A percentile compares a stretch with the other conserved stretches of the same genome.
Evolutionary conservation across 2,797 vertebrate species (phyloP).

Genomic region (Odontamblyopus rebecca): DNA sequence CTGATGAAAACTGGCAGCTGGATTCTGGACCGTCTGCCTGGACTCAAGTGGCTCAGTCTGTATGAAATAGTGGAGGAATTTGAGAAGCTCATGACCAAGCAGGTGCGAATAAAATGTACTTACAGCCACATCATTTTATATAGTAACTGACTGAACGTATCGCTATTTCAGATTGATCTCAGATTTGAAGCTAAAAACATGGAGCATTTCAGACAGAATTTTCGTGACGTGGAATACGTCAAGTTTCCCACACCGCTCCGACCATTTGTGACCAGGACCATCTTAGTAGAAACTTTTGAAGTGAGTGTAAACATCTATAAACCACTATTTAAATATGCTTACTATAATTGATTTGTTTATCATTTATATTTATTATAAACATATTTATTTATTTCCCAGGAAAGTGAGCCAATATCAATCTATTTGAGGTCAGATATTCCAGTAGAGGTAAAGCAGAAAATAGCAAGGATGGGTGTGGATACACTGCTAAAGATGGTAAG

Average conservation of each 20-base stretch:
- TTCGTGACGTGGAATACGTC: slow-evolving; percentile 83
- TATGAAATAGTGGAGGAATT: slow-evolving; percentile 91
- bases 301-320: slow-evolving; percentile 66
- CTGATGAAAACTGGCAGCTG: slow-evolving; percentile 88
- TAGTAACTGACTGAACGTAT: not conserved
- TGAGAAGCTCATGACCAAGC: slow-evolving; percentile 94
- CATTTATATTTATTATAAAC: no score
- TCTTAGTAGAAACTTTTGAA: slow-evolving; percentile 94
- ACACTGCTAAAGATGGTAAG: slow-evolving; percentile 97
- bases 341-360: not conserved
- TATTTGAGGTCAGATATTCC: slow-evolving; percentile 81
- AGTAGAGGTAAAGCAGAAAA: slow-evolving; percentile 80
- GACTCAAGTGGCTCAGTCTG: slow-evolving; percentile 92
- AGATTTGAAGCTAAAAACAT: slow-evolving; percentile 91
- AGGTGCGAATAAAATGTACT: slow-evolving; percentile 72
- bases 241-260: slow-evolving; percentile 89
- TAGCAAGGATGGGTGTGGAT: slow-evolving; percentile 89
- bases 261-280: slow-evolving; percentile 86
- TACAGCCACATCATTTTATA: not conserved
- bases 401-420: slow-evolving; percentile 88
- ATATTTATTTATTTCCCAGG: slow-evolving; percentile 31
- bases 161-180: slow-evolving; percentile 85
- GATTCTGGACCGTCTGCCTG: slow-evolving; percentile 85
- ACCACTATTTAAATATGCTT: not conserved
- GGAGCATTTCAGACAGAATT: slow-evolving; percentile 88